Evolutionary conservation across 2,113 vertebrate genomes (phyloP).

Genomic region (Bubo bubo): DNA sequence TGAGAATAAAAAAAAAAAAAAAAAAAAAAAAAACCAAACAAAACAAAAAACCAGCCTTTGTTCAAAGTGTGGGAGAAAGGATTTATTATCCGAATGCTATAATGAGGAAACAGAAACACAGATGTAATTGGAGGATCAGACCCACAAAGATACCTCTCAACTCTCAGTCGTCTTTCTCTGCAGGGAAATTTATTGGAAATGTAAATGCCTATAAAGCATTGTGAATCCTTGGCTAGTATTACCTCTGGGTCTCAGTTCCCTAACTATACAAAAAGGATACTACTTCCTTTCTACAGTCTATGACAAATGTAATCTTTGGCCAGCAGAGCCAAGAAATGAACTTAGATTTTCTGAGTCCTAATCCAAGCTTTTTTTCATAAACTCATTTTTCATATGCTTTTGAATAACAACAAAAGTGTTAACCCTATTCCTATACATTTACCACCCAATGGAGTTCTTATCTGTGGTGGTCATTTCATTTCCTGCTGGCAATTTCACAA

Average conservation of each 20-base stretch:
- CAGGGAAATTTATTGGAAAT: background rate
- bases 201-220: background rate
- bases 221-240: background rate
- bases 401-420: slow-evolving; percentile 15
- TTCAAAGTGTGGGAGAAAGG: background rate
- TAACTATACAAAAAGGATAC: background rate
- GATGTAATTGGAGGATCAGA: background rate
- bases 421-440: slow-evolving; percentile 13
- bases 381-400: slow-evolving; percentile 35
- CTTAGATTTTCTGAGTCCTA: slow-evolving; percentile 13
- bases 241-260: slow-evolving; percentile 26
- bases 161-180: background rate
- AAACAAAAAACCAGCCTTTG: background rate
- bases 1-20: background rate
- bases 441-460: slow-evolving; percentile 7
- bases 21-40: background rate
- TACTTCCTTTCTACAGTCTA: slow-evolving; percentile 30
- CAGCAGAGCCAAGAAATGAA: slow-evolving; percentile 27
- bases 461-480: slow-evolving; percentile 12
- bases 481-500: slow-evolving; percentile 21
- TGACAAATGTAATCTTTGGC: background rate
- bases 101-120: background rate
- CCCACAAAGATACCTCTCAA: background rate
- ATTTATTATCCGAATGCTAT: background rate
- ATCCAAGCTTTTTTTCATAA: slow-evolving; percentile 40